Evolutionary conservation across 92 coral and sea anemone species (phyloP), one percentile per base, ranked within the genome.

Genomic region (Chrysogorgia sp.): DNA sequence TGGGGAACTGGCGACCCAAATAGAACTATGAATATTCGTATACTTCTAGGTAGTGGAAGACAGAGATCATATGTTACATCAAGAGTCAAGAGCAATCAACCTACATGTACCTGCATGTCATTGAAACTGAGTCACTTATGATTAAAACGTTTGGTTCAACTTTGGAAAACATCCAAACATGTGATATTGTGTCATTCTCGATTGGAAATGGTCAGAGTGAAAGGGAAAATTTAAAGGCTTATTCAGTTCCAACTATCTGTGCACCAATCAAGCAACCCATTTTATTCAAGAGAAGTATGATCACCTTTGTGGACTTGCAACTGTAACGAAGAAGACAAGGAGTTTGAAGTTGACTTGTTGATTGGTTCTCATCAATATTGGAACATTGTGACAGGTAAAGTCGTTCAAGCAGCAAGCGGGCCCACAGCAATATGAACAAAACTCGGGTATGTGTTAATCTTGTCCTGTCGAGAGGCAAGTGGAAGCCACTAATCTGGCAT

Each of bases 291-390:
- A 75, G 40, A 77, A 33, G 35, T 88, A 79, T 74, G 47, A 47
- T 0, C 92, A 84, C 48, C 86, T 88, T 32, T 31, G 71, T 9
- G 74, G 62, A 19, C 72, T 88, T 28, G 66, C 84, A 40, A 63
- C 85, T 25, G 92, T 87, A 25, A 88, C 1, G 30, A 35, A 22
- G 52, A 58, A 19, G 82, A 48, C 23, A 53, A 34, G 52, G 90
- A 82, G 7, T 31, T 71, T 34, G 77, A 56, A 33, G 81, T 85
- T 70, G 90, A 89, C 37, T 30, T 86, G 23, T 82, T 89, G 26
- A 76, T 81, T 61, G 92, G 92, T 58, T 59, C 82, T 24, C 89
- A 88, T 53, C 82, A 82, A 7, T 89, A 88, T 31, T 88, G 89
- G 89, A 62, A 85, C 56, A 34, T 85, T 43, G 82, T 79, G 43